Evolutionary conservation across 2,888 invertebrate species (phyloP), one percentile per base, ranked within the genome.

Genomic region (Shargacucullia verbasci): DNA sequence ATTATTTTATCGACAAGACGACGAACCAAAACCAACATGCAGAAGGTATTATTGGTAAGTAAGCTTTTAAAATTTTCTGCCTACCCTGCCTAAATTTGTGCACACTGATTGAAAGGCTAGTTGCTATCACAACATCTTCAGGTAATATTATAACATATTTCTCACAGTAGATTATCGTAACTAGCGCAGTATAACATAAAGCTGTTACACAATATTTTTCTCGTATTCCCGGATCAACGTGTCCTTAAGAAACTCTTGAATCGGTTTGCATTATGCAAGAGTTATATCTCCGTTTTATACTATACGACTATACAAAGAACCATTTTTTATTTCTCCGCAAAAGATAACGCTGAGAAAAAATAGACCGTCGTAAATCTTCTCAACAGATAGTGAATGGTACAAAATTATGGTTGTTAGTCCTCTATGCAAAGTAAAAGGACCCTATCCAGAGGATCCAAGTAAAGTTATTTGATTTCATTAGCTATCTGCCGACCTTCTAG

Each of bases 381-480:
- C 38, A 64, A 63, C 58, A 80, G 81, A 83, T 83, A 83, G 80
- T 69, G 74, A 79, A 68, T 69, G 73, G 69, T 66, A 76, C 59
- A 76, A 76, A 78, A 80, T 83, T 82, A 81, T 81, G 76, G 79
- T 76, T 81, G 76, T 70, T 65, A 73, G 71, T 72, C 64, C 70
- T 73, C 70, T 72, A 73, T 73, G 70, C 44, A 66, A 65, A 80
- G 76, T 78, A 78, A 79, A 75, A 61, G 69, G 59, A 63, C 61
- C 59, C 25, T n/a, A 62, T 44, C 68, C 57, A 37, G 40, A 10
- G 45, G 52, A 68, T 62, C 60, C 61, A 53, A 69, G 62, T 72
- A 47, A 72, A 70, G 69, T 67, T 69, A 67, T 67, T 74, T 73
- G 69, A 73, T 75, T 73, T 76, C 68, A 71, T 66, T 77, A 68